phyloP scores from a whole-genome alignment of 2,797 vertebrate genomes.

The Neomorphus geoffroyi region DNA sequence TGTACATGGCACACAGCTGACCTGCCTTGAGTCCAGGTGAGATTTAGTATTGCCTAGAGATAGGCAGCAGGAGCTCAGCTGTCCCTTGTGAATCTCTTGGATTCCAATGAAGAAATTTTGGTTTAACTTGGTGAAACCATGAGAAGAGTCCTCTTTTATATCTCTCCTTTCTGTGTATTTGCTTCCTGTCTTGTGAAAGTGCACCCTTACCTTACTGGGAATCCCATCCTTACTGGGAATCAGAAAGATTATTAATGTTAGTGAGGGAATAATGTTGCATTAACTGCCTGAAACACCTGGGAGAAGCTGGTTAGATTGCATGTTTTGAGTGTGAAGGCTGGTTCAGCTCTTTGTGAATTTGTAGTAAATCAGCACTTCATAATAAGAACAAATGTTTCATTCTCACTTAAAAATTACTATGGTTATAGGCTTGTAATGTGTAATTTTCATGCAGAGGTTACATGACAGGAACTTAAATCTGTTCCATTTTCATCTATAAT shows the following conservation, averaged over 20 bases:
- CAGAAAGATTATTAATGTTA: accelerated
- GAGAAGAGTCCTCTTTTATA: background rate
- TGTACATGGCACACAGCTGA: accelerated
- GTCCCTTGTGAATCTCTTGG: background rate
- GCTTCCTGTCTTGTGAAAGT: background rate
- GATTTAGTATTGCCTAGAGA: background rate
- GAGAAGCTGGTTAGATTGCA: background rate
- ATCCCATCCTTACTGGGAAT: background rate
- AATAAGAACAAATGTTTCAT: slow-evolving; percentile 59
- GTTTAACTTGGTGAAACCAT: background rate
- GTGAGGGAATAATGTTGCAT: background rate
- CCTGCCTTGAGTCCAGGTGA: background rate
- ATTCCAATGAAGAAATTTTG: background rate
- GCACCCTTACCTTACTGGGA: background rate
- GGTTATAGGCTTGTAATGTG: slow-evolving; percentile 31
- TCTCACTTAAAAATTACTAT: slow-evolving; percentile 56
- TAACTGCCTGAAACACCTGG: background rate
- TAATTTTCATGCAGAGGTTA: slow-evolving; percentile 39
- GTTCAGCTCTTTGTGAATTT: slow-evolving; percentile 47
- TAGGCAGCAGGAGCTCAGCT: background rate
- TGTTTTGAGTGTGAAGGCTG: background rate
- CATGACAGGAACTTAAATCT: slow-evolving; percentile 45
- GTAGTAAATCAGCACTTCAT: slow-evolving; percentile 60
- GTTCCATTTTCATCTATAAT: slow-evolving; percentile 65
- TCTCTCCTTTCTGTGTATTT: background rate